Evolutionary conservation across 2,797 vertebrate genomes (phyloP).

Genomic region (Pangasius sanitwongsei): DNA sequence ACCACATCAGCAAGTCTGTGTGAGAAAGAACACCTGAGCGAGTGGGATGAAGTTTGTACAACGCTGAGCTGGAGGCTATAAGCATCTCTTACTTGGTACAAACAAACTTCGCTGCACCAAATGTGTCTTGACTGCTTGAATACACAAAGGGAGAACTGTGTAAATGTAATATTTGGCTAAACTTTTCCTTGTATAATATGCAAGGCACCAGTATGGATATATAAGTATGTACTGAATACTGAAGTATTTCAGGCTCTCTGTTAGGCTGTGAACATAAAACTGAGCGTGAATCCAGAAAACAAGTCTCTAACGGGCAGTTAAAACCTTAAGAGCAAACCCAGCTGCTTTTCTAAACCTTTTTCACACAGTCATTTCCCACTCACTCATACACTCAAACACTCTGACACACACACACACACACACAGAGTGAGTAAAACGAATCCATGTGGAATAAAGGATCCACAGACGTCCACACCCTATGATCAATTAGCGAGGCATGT

Average conservation of each 20-base stretch:
- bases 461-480: slow-evolving; percentile 68
- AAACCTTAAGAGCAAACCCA: slow-evolving; percentile 43
- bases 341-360: slow-evolving; percentile 28
- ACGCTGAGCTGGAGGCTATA: not conserved
- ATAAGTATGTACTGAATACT: not conserved
- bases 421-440: slow-evolving; percentile 58
- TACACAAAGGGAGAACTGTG: not conserved
- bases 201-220: not conserved
- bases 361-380: slow-evolving; percentile 15
- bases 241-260: not conserved
- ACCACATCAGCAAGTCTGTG: too few relatives aligned
- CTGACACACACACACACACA: slow-evolving; percentile 57
- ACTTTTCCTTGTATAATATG: not conserved
- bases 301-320: slow-evolving; percentile 19
- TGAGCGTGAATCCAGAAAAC: slow-evolving; percentile 25
- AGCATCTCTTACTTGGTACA: not conserved
- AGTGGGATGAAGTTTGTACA: not conserved
- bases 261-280: slow-evolving; percentile 5
- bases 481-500: slow-evolving; percentile 69
- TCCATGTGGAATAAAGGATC: slow-evolving; percentile 61
- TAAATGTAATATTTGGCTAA: not conserved
- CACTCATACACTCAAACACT: slow-evolving; percentile 18
- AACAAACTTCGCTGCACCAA: not conserved
- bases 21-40: too few relatives aligned
- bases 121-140: not conserved